Conservation (phyloP, 2,113 vertebrate species). For the Propithecus coquereli region DNA sequence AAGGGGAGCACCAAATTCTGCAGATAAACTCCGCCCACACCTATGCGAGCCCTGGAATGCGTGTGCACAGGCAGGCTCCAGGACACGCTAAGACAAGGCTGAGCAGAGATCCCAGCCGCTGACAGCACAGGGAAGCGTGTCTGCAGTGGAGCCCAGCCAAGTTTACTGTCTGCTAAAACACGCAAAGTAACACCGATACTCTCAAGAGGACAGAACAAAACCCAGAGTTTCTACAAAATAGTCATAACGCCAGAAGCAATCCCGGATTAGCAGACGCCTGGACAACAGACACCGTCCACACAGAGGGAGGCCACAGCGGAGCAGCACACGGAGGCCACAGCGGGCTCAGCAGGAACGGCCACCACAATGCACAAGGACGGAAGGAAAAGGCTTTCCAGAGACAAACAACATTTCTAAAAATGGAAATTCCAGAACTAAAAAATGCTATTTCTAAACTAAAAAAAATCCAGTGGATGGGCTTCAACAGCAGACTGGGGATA, state of each 20-base stretch:
- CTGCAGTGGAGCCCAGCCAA: background rate
- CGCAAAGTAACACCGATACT: background rate
- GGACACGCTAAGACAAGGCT: background rate
- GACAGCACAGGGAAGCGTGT: background rate
- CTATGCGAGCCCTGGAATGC: background rate
- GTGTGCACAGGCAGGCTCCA: background rate
- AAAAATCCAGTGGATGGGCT: background rate
- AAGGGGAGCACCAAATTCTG: background rate
- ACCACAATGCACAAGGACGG: rapidly evolving
- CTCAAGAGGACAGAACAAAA: background rate
- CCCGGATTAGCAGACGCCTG: background rate
- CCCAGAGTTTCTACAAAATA: background rate
- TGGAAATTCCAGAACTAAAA: background rate
- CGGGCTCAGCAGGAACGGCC: too few relatives aligned
- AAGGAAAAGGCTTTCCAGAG: background rate
- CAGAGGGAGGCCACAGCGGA: background rate
- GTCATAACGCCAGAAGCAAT: background rate
- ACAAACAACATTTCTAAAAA: background rate
- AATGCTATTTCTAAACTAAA: background rate
- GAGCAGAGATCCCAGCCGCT: background rate
- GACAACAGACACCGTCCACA: background rate
- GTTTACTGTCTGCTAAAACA: background rate
- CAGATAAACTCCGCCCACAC: background rate
- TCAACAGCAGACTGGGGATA: background rate
- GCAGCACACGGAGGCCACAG: background rate